phyloP scores from a whole-genome alignment of 1,140 invertebrate species.

The Halictus rubicundus region DNA sequence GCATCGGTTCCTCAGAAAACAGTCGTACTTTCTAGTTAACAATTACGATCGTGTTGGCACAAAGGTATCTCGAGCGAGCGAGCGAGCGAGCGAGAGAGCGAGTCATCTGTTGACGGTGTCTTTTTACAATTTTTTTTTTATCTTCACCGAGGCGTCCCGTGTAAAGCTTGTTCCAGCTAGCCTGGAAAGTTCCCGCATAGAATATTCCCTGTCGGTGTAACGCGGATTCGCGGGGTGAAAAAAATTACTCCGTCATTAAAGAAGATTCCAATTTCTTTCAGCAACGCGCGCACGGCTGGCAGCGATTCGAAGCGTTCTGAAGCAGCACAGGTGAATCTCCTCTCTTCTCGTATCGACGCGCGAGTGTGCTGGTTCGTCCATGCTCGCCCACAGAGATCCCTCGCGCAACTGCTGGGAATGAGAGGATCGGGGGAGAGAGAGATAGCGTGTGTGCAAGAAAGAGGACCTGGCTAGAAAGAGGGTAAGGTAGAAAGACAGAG shows the following conservation, averaged over 20 bases:
- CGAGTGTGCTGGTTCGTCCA: conserved; percentile 10
- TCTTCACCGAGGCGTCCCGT: too few relatives aligned
- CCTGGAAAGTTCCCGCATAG: too few relatives aligned
- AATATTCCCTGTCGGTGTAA: too few relatives aligned
- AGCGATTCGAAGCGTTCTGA: conserved; percentile 5
- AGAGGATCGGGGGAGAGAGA: conserved; percentile 22
- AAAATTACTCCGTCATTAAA: not conserved
- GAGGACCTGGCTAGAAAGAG: conserved; percentile 5
- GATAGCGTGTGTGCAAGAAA: not conserved
- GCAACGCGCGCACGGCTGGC: not conserved
- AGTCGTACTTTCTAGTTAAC: too few relatives aligned
- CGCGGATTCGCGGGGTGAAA: too few relatives aligned
- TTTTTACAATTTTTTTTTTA: too few relatives aligned
- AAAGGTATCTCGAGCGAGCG: too few relatives aligned
- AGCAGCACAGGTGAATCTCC: conserved; percentile 18
- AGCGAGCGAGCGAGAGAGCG: too few relatives aligned
- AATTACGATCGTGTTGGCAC: too few relatives aligned
- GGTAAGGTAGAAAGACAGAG: conserved; percentile 48
- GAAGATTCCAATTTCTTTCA: conserved; percentile 6
- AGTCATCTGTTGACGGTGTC: too few relatives aligned
- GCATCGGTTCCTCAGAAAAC: too few relatives aligned
- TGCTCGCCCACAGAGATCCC: conserved; percentile 12
- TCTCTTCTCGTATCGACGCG: conserved; percentile 2
- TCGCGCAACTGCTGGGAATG: not conserved
- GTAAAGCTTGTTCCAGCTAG: too few relatives aligned